Evolutionary conservation across 2,797 vertebrate species (phyloP).

Genomic region (Anabas testudineus): DNA sequence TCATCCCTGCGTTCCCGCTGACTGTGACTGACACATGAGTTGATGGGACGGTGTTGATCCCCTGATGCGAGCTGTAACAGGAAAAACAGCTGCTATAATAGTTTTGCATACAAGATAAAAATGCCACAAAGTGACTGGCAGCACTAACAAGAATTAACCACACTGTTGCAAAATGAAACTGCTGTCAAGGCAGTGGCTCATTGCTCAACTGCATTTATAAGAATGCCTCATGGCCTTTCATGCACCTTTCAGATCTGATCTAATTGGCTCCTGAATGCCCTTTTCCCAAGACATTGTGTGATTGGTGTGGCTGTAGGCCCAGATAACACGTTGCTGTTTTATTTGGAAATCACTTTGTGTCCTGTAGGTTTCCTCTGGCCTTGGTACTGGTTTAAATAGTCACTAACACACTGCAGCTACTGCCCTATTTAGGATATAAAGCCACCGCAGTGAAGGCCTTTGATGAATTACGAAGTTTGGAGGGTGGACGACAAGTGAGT

Average conservation of each 20-base stretch:
- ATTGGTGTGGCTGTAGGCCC: constrained; percentile 33
- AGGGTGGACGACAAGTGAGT: constrained; percentile 14
- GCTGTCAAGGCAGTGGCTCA: neutral
- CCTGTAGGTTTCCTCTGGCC: constrained; percentile 51
- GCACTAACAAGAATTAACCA: neutral
- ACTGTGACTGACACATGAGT: constrained; percentile 52
- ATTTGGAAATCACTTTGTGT: constrained; percentile 54
- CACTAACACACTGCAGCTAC: constrained; percentile 32
- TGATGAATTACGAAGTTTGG: constrained; percentile 45
- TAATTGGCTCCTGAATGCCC: constrained; percentile 47
- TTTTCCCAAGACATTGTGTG: constrained; percentile 32
- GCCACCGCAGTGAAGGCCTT: constrained; percentile 59
- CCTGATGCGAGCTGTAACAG: constrained; percentile 15
- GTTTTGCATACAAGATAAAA: constrained; percentile 4
- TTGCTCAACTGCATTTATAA: neutral
- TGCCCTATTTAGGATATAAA: constrained; percentile 59
- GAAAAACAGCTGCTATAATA: constrained; percentile 33
- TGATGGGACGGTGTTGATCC: constrained; percentile 46
- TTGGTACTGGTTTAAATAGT: constrained; percentile 53
- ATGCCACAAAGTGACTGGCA: neutral
- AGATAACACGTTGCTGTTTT: constrained; percentile 45
- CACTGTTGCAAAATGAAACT: neutral
- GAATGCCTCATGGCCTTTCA: constrained; percentile 37
- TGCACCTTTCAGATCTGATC: constrained; percentile 25
- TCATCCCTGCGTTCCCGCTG: constrained; percentile 20